Percentiles rank a stretch among this genome's conserved stretches.
These are phyloP conservation scores for Branchellion lobata DNA, from an alignment of 2,888 invertebrate species.

Conservation along the genomic window DNA sequence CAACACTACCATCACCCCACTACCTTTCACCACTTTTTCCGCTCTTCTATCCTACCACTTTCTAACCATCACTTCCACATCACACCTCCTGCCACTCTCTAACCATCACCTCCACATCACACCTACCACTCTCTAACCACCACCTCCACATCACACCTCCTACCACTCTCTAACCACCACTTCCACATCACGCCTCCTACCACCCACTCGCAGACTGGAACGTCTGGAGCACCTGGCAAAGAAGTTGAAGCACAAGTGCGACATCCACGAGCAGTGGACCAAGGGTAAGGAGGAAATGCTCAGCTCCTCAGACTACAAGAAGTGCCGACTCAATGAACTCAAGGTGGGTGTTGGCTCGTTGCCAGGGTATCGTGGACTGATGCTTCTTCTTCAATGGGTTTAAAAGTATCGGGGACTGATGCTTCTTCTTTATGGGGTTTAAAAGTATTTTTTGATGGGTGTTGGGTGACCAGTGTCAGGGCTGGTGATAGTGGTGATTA, in stretches of 20 bases:
- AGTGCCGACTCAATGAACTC: conserved; percentile 93
- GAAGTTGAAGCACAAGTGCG: conserved; percentile 99
- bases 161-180: background rate
- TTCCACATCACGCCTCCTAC: background rate
- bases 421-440: background rate
- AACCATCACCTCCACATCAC: too few relatives aligned
- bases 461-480: background rate
- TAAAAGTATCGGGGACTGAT: background rate
- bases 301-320: conserved; percentile 92
- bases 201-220: conserved; percentile 70
- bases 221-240: conserved; percentile 95
- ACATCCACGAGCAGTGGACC: conserved; percentile 99
- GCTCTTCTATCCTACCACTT: too few relatives aligned
- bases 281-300: conserved; percentile 98
- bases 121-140: too few relatives aligned
- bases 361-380: too few relatives aligned
- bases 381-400: background rate
- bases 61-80: too few relatives aligned
- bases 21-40: too few relatives aligned
- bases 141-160: background rate
- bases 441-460: background rate
- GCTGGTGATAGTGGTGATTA: too few relatives aligned
- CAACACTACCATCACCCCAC: too few relatives aligned
- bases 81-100: too few relatives aligned
- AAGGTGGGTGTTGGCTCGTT: conserved; percentile 66